These are phyloP conservation scores for Pungitius pungitius DNA, from an alignment of 2,113 vertebrate species.

Conservation along the genomic window DNA sequence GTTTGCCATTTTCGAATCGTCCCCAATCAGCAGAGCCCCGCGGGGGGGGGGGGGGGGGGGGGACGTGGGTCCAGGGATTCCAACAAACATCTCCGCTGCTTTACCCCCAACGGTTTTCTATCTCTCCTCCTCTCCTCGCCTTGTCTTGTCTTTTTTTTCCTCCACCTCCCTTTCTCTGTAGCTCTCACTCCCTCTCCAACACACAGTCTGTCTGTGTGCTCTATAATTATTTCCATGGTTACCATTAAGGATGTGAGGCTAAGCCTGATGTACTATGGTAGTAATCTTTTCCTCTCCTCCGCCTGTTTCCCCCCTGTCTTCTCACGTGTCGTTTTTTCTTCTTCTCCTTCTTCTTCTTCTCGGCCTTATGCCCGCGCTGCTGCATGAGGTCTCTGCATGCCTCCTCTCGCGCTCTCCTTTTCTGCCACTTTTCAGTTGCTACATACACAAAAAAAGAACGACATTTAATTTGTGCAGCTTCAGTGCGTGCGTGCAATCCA, in stretches of 20 bases:
- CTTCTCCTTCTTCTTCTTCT: conserved; percentile 26
- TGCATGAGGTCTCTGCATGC: conserved; percentile 8
- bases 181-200: conserved; percentile 31
- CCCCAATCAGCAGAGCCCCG: background rate
- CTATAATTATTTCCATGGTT: conserved; percentile 87
- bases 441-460: conserved; percentile 28
- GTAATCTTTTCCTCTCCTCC: conserved; percentile 71
- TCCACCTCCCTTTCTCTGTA: conserved; percentile 31
- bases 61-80: conserved; percentile 31
- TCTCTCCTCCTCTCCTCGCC: conserved; percentile 31
- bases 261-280: conserved; percentile 74
- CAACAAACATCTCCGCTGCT: conserved; percentile 53
- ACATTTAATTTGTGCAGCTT: conserved; percentile 27
- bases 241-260: conserved; percentile 81
- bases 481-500: conserved; percentile 29
- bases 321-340: conserved; percentile 33
- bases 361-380: conserved; percentile 16
- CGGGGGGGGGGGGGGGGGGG: too few relatives aligned
- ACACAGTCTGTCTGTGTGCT: conserved; percentile 75
- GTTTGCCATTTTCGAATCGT: conserved; percentile 4
- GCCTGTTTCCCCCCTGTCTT: conserved; percentile 42
- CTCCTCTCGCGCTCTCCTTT: conserved; percentile 19
- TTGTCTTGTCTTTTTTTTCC: conserved; percentile 23
- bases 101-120: conserved; percentile 46
- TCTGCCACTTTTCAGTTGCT: conserved; percentile 16